phyloP scores from a whole-genome alignment of 2,797 vertebrate species.

The Leptoclinus maculatus region DNA sequence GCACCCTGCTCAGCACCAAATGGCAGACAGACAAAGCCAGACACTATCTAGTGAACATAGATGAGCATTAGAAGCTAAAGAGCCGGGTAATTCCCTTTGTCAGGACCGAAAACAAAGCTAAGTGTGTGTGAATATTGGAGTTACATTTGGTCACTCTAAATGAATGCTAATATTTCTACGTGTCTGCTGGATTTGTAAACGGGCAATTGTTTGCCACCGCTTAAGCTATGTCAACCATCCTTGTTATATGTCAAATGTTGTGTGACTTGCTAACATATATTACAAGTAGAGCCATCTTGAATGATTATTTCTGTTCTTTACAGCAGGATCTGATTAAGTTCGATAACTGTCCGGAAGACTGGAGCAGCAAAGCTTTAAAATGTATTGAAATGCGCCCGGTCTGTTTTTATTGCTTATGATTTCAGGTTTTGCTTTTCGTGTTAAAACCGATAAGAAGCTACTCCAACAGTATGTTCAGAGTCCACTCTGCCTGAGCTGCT shows the following conservation, averaged over 20 bases:
- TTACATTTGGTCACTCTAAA: not conserved
- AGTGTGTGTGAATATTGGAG: not conserved
- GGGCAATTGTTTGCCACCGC: not conserved
- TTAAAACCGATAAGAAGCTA: not conserved
- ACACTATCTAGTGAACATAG: not conserved
- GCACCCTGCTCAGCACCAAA: not conserved
- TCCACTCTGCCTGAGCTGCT: slow-evolving; percentile 24
- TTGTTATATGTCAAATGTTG: not conserved
- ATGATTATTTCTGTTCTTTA: not conserved
- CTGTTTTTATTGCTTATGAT: not conserved
- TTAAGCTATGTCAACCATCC: not conserved
- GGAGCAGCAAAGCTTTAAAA: not conserved
- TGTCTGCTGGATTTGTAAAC: not conserved
- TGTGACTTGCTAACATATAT: not conserved
- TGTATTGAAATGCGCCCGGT: not conserved
- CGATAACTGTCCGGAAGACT: not conserved
- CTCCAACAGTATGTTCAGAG: not conserved
- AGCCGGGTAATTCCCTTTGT: not conserved
- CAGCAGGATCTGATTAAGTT: not conserved
- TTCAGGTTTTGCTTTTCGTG: not conserved
- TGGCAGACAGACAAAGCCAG: not conserved
- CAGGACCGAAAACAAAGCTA: not conserved
- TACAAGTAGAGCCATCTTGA: not conserved
- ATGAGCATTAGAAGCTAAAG: not conserved
- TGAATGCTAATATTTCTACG: not conserved